phyloP scores from a whole-genome alignment of 2,797 vertebrate species.

The Hafferia zeledoni region DNA sequence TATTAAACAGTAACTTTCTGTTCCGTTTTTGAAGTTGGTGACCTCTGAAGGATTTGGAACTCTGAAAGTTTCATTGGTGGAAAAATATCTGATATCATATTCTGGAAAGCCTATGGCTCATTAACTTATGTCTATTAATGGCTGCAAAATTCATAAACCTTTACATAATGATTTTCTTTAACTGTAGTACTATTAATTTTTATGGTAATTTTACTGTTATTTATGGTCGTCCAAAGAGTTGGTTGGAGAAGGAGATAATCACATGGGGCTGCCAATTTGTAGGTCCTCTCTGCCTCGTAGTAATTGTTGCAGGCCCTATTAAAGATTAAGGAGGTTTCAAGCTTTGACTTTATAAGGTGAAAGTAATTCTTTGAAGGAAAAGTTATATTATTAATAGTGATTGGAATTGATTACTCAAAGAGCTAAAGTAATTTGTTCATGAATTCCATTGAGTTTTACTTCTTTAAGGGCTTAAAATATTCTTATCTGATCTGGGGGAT shows the following conservation, averaged over 20 bases:
- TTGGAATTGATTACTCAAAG: constrained; percentile 36
- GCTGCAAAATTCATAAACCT: constrained; percentile 72
- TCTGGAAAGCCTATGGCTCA: constrained; percentile 50
- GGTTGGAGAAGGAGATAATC: constrained; percentile 33
- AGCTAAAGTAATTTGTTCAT: constrained; percentile 29
- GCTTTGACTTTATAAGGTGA: constrained; percentile 65
- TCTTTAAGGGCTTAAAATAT: background rate
- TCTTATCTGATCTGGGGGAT: background rate
- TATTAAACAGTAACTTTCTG: constrained; percentile 36
- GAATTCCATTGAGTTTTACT: background rate
- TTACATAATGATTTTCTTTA: constrained; percentile 73
- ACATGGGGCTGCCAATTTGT: background rate
- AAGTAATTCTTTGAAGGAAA: constrained; percentile 60
- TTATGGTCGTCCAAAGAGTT: constrained; percentile 21
- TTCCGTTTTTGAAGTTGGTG: constrained; percentile 56
- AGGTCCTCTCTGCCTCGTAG: background rate
- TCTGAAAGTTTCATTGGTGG: constrained; percentile 52
- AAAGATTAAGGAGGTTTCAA: constrained; percentile 57
- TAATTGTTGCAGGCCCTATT: constrained; percentile 60
- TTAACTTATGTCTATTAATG: constrained; percentile 65
- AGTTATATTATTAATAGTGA: constrained; percentile 38
- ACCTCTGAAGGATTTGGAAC: constrained; percentile 69
- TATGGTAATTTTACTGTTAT: constrained; percentile 63
- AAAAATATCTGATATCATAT: constrained; percentile 60
- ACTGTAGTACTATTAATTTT: constrained; percentile 64